Conservation (phyloP, 1,140 invertebrate genomes). For the Aleiodes sp. region DNA sequence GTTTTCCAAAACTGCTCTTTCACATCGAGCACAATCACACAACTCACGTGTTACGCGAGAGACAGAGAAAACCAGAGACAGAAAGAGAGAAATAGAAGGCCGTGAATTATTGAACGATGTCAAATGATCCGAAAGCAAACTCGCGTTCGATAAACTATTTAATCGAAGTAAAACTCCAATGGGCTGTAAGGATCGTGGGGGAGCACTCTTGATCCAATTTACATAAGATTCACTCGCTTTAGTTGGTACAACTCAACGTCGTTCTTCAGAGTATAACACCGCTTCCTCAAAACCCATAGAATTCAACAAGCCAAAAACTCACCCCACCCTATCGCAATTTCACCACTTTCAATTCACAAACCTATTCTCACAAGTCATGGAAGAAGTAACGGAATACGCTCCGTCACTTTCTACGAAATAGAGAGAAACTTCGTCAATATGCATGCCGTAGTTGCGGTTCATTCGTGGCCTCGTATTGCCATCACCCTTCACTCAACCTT, state of each 20-base stretch:
- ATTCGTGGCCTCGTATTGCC: constrained; percentile 10
- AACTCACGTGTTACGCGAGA: not conserved
- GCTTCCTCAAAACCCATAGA: no score
- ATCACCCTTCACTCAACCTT: not conserved
- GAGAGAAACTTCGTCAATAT: not conserved
- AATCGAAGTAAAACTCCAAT: constrained; percentile 25
- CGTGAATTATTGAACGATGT: constrained; percentile 42
- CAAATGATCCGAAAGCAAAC: constrained; percentile 38
- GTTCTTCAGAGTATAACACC: not conserved
- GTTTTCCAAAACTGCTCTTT: not conserved
- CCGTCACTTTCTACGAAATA: not conserved
- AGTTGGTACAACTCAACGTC: not conserved
- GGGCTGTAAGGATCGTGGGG: not conserved
- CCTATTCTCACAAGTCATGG: not conserved
- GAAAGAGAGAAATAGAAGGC: not conserved
- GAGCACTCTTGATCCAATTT: constrained; percentile 39
- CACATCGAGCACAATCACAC: constrained; percentile 1
- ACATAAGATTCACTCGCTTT: constrained; percentile 32
- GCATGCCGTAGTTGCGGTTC: not conserved
- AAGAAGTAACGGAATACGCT: not conserved
- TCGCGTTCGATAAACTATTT: constrained; percentile 40
- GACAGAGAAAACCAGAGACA: not conserved
- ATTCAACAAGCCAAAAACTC: no score
- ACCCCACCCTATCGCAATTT: no score
- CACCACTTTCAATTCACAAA: not conserved